Evolutionary conservation across 1,140 invertebrate genomes (phyloP).

Genomic region (Drosophila ananassae): DNA sequence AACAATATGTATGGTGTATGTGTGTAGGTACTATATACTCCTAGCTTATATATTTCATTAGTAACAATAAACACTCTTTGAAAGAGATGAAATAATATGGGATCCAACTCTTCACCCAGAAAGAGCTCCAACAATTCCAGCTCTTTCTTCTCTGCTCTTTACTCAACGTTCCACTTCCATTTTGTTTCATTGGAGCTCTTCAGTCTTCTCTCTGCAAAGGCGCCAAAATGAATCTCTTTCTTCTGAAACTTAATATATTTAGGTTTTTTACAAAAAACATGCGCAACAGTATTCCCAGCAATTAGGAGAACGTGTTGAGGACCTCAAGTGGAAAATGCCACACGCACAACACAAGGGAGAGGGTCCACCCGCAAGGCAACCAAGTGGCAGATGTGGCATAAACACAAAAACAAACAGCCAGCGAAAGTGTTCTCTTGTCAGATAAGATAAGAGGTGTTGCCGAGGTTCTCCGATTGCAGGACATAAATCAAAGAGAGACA

Average conservation of each 20-base stretch:
- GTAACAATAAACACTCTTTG: not conserved
- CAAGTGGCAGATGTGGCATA: conserved; percentile 44
- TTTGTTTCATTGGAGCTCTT: conserved; percentile 23
- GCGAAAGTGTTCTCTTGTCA: conserved; percentile 37
- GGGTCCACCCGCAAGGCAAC: conserved; percentile 1
- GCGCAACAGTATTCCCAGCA: conserved; percentile 14
- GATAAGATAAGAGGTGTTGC: conserved; percentile 39
- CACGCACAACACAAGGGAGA: conserved; percentile 8
- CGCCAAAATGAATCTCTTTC: conserved; percentile 4
- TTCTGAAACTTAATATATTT: conserved; percentile 1
- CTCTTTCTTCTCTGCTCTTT: not conserved
- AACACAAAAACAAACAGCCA: conserved; percentile 37
- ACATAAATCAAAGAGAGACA: conserved; percentile 44
- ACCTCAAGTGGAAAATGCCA: conserved; percentile 63
- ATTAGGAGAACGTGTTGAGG: conserved; percentile 49
- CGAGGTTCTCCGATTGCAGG: conserved; percentile 16
- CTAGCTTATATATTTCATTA: not conserved
- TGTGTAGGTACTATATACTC: not conserved
- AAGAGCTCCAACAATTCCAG: not conserved
- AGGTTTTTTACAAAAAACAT: conserved; percentile 14
- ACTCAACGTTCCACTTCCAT: conserved; percentile 26
- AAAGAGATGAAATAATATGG: not conserved
- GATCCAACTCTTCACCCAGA: not conserved
- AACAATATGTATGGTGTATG: no score
- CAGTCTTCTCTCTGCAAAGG: not conserved